Conservation (phyloP, 2,888 invertebrate genomes). For the Miltochrista miniata region DNA sequence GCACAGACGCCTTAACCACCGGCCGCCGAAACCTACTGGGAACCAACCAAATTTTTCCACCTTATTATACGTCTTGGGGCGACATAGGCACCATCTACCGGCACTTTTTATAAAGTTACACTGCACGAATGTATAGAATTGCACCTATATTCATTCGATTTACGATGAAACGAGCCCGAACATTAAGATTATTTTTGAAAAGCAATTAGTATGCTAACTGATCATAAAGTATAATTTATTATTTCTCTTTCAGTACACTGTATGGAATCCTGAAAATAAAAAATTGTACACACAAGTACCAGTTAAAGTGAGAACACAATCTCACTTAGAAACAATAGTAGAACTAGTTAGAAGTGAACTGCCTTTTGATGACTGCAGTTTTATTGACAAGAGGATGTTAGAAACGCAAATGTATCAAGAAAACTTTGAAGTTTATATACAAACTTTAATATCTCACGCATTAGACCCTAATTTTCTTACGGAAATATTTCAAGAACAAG, state of each 20-base stretch:
- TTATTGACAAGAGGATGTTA: conserved; percentile 89
- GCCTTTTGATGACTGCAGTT: conserved; percentile 87
- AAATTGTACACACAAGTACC: conserved; percentile 91
- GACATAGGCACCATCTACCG: too few relatives aligned
- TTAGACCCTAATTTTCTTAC: conserved; percentile 94
- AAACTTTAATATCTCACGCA: conserved; percentile 95
- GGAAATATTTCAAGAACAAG: conserved; percentile 95
- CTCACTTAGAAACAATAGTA: conserved; percentile 90
- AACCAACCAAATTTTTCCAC: too few relatives aligned
- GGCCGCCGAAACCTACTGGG: too few relatives aligned
- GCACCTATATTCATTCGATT: too few relatives aligned
- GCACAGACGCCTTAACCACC: too few relatives aligned
- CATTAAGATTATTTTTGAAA: too few relatives aligned
- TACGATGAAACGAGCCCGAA: too few relatives aligned
- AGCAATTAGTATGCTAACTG: too few relatives aligned
- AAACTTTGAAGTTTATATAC: conserved; percentile 95
- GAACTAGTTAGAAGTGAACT: conserved; percentile 90
- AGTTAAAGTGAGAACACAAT: conserved; percentile 89
- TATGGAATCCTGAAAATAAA: conserved; percentile 92
- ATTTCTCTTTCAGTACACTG: conserved; percentile 86
- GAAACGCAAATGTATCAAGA: conserved; percentile 91
- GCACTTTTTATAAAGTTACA: too few relatives aligned
- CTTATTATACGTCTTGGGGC: too few relatives aligned
- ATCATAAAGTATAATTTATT: too few relatives aligned
- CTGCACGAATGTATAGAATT: too few relatives aligned